These are phyloP conservation scores for Athalia rosae DNA, from an alignment of 2,888 invertebrate species.

Conservation along the genomic window DNA sequence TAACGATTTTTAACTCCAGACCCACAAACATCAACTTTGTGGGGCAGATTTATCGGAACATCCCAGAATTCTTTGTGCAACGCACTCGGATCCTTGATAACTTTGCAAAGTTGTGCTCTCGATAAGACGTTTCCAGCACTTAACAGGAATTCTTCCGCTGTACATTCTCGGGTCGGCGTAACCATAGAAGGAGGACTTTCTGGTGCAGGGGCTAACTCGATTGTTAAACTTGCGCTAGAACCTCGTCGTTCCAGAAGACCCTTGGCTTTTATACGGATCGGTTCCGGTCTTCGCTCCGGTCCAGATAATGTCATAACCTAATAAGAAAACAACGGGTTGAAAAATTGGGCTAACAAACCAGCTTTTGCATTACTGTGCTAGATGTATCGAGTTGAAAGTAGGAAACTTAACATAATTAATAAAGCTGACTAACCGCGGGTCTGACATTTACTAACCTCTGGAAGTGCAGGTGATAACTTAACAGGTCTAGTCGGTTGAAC, in stretches of 20 bases:
- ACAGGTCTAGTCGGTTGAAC: conserved; percentile 54
- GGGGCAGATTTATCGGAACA: conserved; percentile 93
- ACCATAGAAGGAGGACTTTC: conserved; percentile 72
- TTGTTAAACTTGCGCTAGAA: conserved; percentile 92
- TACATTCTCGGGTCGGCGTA: conserved; percentile 77
- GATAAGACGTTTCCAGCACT: conserved; percentile 77
- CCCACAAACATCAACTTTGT: conserved; percentile 91
- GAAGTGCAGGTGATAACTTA: conserved; percentile 55
- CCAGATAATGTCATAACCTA: conserved; percentile 63
- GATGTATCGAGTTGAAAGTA: background rate
- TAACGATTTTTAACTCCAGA: conserved; percentile 94
- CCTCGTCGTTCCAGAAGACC: conserved; percentile 89
- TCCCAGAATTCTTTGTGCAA: conserved; percentile 96
- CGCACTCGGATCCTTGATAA: conserved; percentile 73
- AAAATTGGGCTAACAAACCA: conserved; percentile 2
- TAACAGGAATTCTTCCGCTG: conserved; percentile 76
- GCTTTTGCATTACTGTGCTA: too few species aligned
- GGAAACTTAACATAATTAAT: background rate
- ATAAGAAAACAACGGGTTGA: conserved; percentile 2
- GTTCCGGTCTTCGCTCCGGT: conserved; percentile 71
- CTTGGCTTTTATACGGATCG: conserved; percentile 77
- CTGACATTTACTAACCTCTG: conserved; percentile 57
- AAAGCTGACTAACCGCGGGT: background rate
- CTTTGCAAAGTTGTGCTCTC: conserved; percentile 74
- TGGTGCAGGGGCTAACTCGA: conserved; percentile 78